These are phyloP conservation scores for Megatriorchis doriae DNA, from an alignment of 2,113 vertebrate species.

Conservation along the genomic window DNA sequence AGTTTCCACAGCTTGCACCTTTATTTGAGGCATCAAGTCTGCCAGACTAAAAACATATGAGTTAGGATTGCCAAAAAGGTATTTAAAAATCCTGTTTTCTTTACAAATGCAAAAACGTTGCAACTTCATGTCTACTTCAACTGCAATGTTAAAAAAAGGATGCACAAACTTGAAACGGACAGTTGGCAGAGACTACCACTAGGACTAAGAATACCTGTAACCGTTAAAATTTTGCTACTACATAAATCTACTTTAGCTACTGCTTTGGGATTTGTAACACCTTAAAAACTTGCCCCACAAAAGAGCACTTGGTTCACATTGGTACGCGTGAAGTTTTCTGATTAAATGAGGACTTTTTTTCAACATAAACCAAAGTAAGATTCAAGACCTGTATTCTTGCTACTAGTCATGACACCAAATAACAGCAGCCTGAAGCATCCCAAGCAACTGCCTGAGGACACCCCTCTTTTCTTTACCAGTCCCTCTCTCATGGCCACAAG, in stretches of 20 bases:
- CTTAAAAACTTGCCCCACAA: not conserved
- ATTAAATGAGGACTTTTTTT: not conserved
- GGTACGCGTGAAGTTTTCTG: not conserved
- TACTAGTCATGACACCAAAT: not conserved
- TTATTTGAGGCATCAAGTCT: slow-evolving; percentile 95
- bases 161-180: accelerated
- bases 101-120: accelerated
- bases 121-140: not conserved
- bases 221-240: not conserved
- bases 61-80: not conserved
- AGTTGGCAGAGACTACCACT: not conserved
- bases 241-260: not conserved
- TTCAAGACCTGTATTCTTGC: not conserved
- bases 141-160: not conserved
- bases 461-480: not conserved
- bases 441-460: not conserved
- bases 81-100: not conserved
- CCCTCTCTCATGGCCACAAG: accelerated
- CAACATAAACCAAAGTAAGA: not conserved
- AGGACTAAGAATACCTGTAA: accelerated
- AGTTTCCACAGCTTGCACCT: slow-evolving; percentile 90
- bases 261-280: not conserved
- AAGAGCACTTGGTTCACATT: not conserved
- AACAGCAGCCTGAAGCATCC: not conserved
- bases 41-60: slow-evolving; percentile 72